Evolutionary conservation across 2,888 invertebrate genomes (phyloP).

Genomic region (Spodoptera exigua): DNA sequence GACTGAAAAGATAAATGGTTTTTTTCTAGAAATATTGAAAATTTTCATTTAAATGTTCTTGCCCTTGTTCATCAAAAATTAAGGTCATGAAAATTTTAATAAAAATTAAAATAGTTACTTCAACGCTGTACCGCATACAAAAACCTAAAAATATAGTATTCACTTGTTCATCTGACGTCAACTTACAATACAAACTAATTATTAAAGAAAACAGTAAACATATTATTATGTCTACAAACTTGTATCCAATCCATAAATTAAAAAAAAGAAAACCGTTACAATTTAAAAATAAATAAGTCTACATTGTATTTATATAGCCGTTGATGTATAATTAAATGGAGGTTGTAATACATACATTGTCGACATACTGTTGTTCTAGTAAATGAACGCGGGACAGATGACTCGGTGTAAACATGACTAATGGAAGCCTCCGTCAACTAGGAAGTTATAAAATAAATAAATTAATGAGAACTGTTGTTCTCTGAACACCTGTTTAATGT

Average conservation of each 20-base stretch:
- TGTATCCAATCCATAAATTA: conserved; percentile 34
- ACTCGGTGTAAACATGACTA: conserved; percentile 34
- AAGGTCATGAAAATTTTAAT: too few species aligned
- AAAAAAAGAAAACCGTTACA: not conserved
- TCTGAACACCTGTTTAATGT: conserved; percentile 38
- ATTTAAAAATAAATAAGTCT: conserved; percentile 3
- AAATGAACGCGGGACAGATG: conserved; percentile 11
- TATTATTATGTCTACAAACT: not conserved
- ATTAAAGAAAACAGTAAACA: conserved; percentile 1
- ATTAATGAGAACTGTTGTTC: conserved; percentile 24
- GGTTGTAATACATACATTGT: not conserved
- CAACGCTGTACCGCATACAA: too few species aligned
- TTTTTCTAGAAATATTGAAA: too few species aligned
- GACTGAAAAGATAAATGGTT: too few species aligned
- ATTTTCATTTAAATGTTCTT: too few species aligned
- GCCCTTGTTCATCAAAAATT: too few species aligned
- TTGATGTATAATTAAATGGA: not conserved
- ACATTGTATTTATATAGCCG: not conserved
- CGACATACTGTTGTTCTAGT: conserved; percentile 10
- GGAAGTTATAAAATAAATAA: conserved; percentile 44
- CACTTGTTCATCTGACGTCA: too few species aligned
- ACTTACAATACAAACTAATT: too few species aligned
- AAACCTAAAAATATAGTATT: too few species aligned
- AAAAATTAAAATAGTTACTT: too few species aligned
- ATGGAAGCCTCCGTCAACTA: conserved; percentile 24